Base-by-base conservation (phyloP, 2,888 invertebrate species). In the Drosophila quinaria region DNA sequence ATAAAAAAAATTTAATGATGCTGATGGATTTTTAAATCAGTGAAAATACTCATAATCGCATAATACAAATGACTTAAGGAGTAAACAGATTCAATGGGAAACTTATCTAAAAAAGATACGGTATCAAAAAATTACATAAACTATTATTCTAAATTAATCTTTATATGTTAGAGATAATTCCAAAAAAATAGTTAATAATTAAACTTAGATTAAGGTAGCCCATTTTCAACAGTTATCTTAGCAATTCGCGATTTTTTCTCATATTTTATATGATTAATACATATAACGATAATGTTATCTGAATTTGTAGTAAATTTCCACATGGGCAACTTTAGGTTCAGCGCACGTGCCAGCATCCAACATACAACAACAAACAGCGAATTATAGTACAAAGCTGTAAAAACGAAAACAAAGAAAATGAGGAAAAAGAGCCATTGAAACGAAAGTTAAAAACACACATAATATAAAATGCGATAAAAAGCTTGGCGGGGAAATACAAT, bases 341-440 rank as follows among this genome's bases (percentile, higher is more conserved):
- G 15, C 62, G 82, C 83, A 85, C 83, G 83, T 83, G 82, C 76
- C 79, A 79, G 75, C 80, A 77, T 74, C 74, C 49, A 59, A 51
- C 61, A 33, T 44, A 63, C 46, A 37, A 63, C 63, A 37, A 56
- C 60, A 52, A 44, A 33, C 59, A 52, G 69, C 69, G 66, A 69
- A 67, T 66, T 52, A 44, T 54, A 29, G 64, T 58, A 31, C 70
- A 82, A 73, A 74, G 62, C 70, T 25, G 52, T 31, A 49, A 60
- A 69, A 67, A 70, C 10, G 15, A 33, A 54, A 51, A 39, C 54
- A 73, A 35, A 49, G 46, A 54, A 25, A 44, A 49, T 29, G 51
- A 51, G 49, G 29, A 47, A 42, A 55, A 63, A 46, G 31, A 62
- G 47, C 41, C 29, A 66, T 44, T 65, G 69, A 78, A 87, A 81